Evolutionary conservation across 2,888 invertebrate species (phyloP).

Genomic region (Meloe dianella): DNA sequence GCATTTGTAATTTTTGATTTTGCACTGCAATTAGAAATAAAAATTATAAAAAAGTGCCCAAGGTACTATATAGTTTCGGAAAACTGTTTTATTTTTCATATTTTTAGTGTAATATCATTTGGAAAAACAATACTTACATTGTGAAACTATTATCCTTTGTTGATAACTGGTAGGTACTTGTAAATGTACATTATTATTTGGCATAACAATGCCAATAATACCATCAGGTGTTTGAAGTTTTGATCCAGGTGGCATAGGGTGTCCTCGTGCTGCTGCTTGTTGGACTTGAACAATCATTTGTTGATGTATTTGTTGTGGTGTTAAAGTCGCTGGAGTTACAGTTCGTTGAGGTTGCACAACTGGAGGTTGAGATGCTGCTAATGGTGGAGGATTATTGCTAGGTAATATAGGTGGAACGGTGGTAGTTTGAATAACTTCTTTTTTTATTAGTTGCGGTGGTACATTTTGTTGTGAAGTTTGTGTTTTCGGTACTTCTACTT

Average conservation of each 20-base stretch:
- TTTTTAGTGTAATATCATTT: neutral
- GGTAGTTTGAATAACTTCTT: slow-evolving; percentile 34
- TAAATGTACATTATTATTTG: slow-evolving; percentile 67
- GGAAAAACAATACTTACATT: slow-evolving; percentile 47
- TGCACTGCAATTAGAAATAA: slow-evolving; percentile 48
- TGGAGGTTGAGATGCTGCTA: slow-evolving; percentile 49
- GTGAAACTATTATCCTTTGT: slow-evolving; percentile 50
- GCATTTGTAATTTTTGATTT: slow-evolving; percentile 57
- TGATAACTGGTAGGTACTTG: slow-evolving; percentile 62
- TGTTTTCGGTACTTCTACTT: slow-evolving; percentile 37
- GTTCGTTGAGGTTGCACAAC: slow-evolving; percentile 33
- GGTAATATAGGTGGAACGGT: slow-evolving; percentile 28
- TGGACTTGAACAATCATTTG: slow-evolving; percentile 68
- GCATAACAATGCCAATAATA: slow-evolving; percentile 70
- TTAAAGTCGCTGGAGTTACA: slow-evolving; percentile 40
- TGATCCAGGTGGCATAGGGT: slow-evolving; percentile 64
- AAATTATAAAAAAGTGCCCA: neutral
- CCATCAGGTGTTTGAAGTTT: slow-evolving; percentile 67
- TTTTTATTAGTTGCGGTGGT: slow-evolving; percentile 35
- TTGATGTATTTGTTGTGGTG: slow-evolving; percentile 61
- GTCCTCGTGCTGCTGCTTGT: slow-evolving; percentile 68
- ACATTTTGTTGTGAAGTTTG: slow-evolving; percentile 29
- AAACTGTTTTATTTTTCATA: too few relatives aligned
- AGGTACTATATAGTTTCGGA: too few relatives aligned
- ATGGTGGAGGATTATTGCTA: slow-evolving; percentile 34